Evolutionary conservation across 2,113 vertebrate species (phyloP).

Genomic region (Dicaeum eximium): DNA sequence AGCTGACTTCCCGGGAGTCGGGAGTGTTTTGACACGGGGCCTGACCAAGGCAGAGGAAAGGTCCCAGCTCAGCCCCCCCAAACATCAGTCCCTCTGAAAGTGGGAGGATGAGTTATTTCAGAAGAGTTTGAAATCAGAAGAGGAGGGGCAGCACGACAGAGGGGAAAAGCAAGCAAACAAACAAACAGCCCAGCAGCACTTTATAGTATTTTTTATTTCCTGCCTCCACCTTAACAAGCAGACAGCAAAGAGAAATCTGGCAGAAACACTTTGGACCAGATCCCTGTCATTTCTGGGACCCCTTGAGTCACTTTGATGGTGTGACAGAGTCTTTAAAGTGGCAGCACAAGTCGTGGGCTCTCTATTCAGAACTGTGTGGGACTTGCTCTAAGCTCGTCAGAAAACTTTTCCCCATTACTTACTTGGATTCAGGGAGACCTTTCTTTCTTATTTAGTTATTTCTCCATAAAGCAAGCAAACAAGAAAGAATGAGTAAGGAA

Average conservation of each 20-base stretch:
- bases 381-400: neutral
- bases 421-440: neutral
- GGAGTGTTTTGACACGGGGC: conserved; percentile 7
- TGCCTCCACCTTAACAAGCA: neutral
- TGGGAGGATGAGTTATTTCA: conserved; percentile 26
- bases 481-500: neutral
- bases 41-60: conserved; percentile 23
- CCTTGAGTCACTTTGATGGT: neutral
- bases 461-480: neutral
- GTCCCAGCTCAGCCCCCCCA: conserved; percentile 15
- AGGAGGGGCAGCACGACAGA: neutral
- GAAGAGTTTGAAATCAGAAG: neutral
- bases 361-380: neutral
- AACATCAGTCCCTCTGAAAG: neutral
- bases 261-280: neutral
- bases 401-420: neutral
- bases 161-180: neutral
- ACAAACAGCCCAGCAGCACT: neutral
- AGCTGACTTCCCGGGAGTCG: conserved; percentile 34
- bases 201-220: neutral
- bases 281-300: neutral
- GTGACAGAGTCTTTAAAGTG: neutral
- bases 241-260: neutral
- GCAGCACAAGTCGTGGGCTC: neutral
- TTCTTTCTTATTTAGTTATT: neutral